Evolutionary conservation across 2,888 invertebrate genomes (phyloP), one percentile per base, ranked within the genome.

Genomic region (Pseudanteris insignis): DNA sequence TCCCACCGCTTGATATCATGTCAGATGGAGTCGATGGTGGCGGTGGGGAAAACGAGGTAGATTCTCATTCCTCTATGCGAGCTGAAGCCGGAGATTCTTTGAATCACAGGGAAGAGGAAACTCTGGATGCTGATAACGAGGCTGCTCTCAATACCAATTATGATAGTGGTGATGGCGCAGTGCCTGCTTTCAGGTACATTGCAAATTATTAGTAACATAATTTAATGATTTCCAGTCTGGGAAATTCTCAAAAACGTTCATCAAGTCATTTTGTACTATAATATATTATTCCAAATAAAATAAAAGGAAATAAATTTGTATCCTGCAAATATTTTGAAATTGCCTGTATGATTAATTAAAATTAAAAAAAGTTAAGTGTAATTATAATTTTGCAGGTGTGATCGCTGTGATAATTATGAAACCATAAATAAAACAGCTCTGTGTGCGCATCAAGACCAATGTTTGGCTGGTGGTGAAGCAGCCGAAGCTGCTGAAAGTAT

Each of bases 351-450:
- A n/a, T n/a, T n/a, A n/a, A n/a, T n/a, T n/a, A n/a, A n/a, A n/a
- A n/a, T n/a, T n/a, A n/a, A n/a, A n/a, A n/a, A n/a, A n/a, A n/a
- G n/a, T n/a, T n/a, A n/a, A n/a, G 21, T 21, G 21, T 21, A 21
- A 5, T 21, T 21, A 32, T 38, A 9, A 26, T 6, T 28, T 51
- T 57, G 6, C 66, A 86, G 87, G 79, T 92, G 91, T 81, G 90
- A 90, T 69, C 86, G 89, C 65, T 93, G 92, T 82, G 91, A 92
- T 76, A 88, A 86, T 75, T 93, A 91, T 80, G 92, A 92, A 81
- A 89, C 91, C 6, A 83, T 87, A 74, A 91, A 88, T 74, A 87
- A 88, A 76, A 84, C 89, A 47, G 86, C 89, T 30, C 83, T 92
- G 68, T 85, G 88, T 71, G 85, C 89, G 55, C 93, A 93, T 81